Base-by-base conservation (phyloP, 2,888 invertebrate genomes). In the Trachelus iudaicus region DNA sequence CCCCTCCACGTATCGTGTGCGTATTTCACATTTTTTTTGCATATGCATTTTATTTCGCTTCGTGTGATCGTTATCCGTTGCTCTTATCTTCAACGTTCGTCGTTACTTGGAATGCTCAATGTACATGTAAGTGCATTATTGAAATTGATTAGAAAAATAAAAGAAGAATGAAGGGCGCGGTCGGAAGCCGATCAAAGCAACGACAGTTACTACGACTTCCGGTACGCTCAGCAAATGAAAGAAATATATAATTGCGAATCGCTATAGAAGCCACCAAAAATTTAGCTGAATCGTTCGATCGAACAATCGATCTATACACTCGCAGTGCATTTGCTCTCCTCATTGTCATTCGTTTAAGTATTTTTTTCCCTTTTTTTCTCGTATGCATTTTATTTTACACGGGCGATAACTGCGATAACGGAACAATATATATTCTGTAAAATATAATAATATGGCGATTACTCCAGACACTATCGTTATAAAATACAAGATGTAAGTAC, bases 401-500 rank as follows among this genome's bases (percentile, higher is more conserved):
- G 84, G 84, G 84, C 86, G 84, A 34, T 73, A 81, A 86, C 87
- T 86, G 85, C 85, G 83, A 89, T 87, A 89, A 88, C 90, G 88
- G 85, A 89, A 88, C 85, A 88, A 87, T 87, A 87, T 86, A 87
- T 84, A 88, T 88, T 89, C 88, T 89, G 89, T 88, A 89, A 89
- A 89, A 90, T 88, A 89, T 88, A 86, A 89, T 89, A 79, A 88
- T 88, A 85, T 88, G 88, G 85, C 87, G 88, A 86, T 85, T 85
- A 87, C 82, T 85, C 81, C 80, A 82, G 81, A 73, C 73, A 69
- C 34, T 74, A 69, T n/a, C 69, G 40, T n/a, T 76, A 69, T 31
- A 37, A 87, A 69, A 87, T 91, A 91, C 89, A 88, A 90, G 87
- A 89, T 86, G 89, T 90, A 91, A 91, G 91, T 91, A 91, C 91